These are phyloP conservation scores for Charina bottae DNA, from an alignment of 2,113 vertebrate species.

Conservation along the genomic window DNA sequence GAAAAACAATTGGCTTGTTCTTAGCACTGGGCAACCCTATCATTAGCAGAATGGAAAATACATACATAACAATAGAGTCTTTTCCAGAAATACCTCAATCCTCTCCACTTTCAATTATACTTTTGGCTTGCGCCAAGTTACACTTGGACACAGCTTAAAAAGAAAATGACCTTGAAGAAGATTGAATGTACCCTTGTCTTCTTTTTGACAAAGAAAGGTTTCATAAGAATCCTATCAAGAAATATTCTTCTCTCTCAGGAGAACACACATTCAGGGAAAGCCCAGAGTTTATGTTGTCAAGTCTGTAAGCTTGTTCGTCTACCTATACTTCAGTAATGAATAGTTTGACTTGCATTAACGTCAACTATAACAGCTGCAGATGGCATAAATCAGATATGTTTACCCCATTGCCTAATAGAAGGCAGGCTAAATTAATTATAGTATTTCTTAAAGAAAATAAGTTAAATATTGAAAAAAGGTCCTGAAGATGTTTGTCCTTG, in stretches of 20 bases:
- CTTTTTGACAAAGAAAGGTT: not conserved
- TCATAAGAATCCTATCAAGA: not conserved
- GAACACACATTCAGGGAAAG: not conserved
- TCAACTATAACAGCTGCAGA: not conserved
- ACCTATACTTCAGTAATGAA: not conserved
- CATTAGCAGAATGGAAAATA: not conserved
- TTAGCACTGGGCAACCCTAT: not conserved
- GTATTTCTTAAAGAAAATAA: not conserved
- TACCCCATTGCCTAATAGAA: not conserved
- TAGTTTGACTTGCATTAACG: not conserved
- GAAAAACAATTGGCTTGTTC: constrained; percentile 2
- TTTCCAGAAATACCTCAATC: constrained; percentile 1
- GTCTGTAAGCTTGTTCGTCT: not conserved
- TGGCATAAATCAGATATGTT: not conserved
- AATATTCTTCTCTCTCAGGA: constrained; percentile 11
- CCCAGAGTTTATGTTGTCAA: not conserved
- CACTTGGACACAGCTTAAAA: constrained; percentile 15
- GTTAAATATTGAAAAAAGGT: not conserved
- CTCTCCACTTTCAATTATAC: not conserved
- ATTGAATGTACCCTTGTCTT: constrained; percentile 8
- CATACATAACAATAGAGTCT: not conserved
- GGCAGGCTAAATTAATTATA: not conserved
- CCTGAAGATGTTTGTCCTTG: not conserved
- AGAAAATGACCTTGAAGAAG: constrained; percentile 30
- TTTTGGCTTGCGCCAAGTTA: constrained; percentile 17